Evolutionary conservation across 2,888 invertebrate genomes (phyloP).

Genomic region (Meghimatium bilineatum): DNA sequence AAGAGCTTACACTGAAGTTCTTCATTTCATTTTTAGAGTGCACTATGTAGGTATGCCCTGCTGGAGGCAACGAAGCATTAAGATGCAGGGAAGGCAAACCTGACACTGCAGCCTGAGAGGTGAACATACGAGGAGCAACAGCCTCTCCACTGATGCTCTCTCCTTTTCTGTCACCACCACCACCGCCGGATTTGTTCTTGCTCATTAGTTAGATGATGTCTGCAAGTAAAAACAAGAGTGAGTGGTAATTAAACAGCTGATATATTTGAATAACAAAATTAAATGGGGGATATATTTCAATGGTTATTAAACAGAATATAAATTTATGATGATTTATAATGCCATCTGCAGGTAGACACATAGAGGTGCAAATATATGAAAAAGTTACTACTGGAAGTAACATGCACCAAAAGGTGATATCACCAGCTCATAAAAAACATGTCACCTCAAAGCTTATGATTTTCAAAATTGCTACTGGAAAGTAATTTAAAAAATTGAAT

Average conservation of each 20-base stretch:
- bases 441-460: too few species aligned
- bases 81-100: slow-evolving; percentile 8
- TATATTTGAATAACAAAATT: too few species aligned
- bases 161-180: slow-evolving; percentile 40
- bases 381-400: too few species aligned
- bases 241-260: not conserved
- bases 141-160: slow-evolving; percentile 14
- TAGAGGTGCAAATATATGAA: not conserved
- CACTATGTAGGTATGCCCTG: slow-evolving; percentile 41
- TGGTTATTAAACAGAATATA: too few species aligned
- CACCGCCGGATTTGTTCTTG: slow-evolving; percentile 33
- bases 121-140: slow-evolving; percentile 38
- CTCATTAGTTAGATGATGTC: slow-evolving; percentile 34
- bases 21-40: slow-evolving; percentile 47
- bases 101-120: slow-evolving; percentile 31
- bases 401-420: too few species aligned
- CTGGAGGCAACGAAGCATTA: not conserved
- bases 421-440: too few species aligned
- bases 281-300: too few species aligned
- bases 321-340: not conserved
- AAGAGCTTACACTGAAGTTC: slow-evolving; percentile 38
- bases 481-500: too few species aligned
- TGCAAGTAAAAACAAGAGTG: not conserved
- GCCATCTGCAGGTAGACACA: not conserved
- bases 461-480: too few species aligned